phyloP scores from a whole-genome alignment of 1,140 invertebrate species.

The Ceratina australensis region DNA sequence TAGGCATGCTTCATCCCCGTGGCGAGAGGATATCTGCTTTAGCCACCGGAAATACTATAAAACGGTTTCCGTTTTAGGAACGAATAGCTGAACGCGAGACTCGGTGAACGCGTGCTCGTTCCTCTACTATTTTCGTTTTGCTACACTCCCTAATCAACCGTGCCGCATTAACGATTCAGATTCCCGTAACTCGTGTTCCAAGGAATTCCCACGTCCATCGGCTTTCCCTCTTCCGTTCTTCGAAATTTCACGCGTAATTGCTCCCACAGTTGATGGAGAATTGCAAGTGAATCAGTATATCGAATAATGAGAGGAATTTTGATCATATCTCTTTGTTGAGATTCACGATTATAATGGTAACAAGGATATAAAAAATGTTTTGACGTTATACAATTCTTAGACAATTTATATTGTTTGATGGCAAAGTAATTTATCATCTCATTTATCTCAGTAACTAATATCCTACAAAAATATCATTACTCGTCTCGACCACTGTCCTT shows the following conservation, averaged over 20 bases:
- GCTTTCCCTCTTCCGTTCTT: slow-evolving; percentile 8
- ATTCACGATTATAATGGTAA: too few relatives aligned
- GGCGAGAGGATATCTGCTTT: slow-evolving; percentile 62
- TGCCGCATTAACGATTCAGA: not conserved
- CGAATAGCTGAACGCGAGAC: slow-evolving; percentile 35
- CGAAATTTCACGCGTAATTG: not conserved
- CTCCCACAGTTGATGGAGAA: not conserved
- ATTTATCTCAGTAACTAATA: too few relatives aligned
- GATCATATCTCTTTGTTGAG: too few relatives aligned
- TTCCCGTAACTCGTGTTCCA: not conserved
- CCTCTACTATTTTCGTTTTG: not conserved
- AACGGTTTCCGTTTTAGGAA: slow-evolving; percentile 60
- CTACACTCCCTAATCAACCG: too few relatives aligned
- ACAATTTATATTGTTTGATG: too few relatives aligned
- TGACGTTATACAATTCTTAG: too few relatives aligned
- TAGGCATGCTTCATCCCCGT: slow-evolving; percentile 60
- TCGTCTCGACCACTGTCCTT: too few relatives aligned
- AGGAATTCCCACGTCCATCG: not conserved
- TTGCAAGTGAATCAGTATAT: not conserved
- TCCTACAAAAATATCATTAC: too few relatives aligned
- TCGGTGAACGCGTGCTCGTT: not conserved
- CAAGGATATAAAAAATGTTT: too few relatives aligned
- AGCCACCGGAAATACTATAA: slow-evolving; percentile 57
- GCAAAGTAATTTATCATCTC: too few relatives aligned
- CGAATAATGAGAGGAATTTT: too few relatives aligned